phyloP scores from a whole-genome alignment of 2,113 vertebrate species.

The Phaethornis superciliosus region DNA sequence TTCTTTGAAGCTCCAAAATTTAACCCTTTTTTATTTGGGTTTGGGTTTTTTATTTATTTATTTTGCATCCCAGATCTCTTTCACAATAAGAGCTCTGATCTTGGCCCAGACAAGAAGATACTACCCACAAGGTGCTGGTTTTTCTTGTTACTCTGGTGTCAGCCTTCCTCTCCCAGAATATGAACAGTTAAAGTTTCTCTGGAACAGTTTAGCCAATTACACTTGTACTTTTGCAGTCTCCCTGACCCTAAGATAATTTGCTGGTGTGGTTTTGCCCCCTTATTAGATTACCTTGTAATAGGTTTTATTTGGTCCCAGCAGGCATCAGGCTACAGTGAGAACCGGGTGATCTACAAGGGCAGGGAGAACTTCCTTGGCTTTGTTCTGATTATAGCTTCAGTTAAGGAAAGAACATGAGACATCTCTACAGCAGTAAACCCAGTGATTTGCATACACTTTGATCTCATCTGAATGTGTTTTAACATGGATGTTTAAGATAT shows the following conservation, averaged over 20 bases:
- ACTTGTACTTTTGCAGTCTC: neutral
- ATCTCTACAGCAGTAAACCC: neutral
- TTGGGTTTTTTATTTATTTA: neutral
- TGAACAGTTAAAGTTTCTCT: neutral
- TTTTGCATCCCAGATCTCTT: neutral
- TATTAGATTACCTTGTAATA: neutral
- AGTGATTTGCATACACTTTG: neutral
- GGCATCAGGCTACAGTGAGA: neutral
- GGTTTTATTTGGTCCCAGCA: neutral
- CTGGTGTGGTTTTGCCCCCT: neutral
- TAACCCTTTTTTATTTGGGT: neutral
- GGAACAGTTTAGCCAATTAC: neutral
- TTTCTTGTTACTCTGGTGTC: neutral
- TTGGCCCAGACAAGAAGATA: neutral
- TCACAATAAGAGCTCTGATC: neutral
- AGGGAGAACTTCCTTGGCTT: neutral
- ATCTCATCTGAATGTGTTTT: conserved; percentile 16
- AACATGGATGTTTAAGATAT: conserved; percentile 15
- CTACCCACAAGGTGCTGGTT: neutral
- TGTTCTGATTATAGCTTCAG: neutral
- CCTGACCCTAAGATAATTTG: neutral
- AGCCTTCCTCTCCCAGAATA: neutral
- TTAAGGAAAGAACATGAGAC: neutral
- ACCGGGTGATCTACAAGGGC: fast-evolving
- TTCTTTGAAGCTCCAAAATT: neutral